Percentiles rank a stretch among this genome's conserved stretches.
Conservation (phyloP, 2,888 invertebrate genomes). For the Phasia obesa region DNA sequence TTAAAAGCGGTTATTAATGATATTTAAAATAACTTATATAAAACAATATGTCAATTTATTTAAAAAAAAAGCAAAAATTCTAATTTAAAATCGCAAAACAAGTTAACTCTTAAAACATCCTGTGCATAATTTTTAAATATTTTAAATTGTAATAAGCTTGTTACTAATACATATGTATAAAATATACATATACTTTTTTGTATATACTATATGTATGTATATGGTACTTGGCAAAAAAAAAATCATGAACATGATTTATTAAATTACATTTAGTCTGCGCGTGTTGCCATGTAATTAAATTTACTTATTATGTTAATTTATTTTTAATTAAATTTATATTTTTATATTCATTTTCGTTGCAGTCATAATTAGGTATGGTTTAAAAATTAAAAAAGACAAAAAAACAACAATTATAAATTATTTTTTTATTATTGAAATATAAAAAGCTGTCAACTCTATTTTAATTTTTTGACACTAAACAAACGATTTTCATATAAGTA, state of each 20-base stretch:
- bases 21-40: too few species aligned
- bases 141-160: too few species aligned
- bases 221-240: not conserved
- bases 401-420: slow-evolving; percentile 1
- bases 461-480: slow-evolving; percentile 44
- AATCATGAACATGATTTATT: slow-evolving; percentile 37
- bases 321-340: slow-evolving; percentile 61
- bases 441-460: slow-evolving; percentile 54
- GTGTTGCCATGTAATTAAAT: slow-evolving; percentile 45
- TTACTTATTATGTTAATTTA: slow-evolving; percentile 54
- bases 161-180: too few species aligned
- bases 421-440: not conserved
- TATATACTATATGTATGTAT: too few species aligned
- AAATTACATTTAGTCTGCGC: slow-evolving; percentile 34
- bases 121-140: too few species aligned
- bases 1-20: too few species aligned
- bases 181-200: too few species aligned
- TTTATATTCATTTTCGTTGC: slow-evolving; percentile 36
- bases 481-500: not conserved
- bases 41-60: too few species aligned
- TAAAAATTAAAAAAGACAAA: slow-evolving; percentile 8
- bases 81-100: too few species aligned
- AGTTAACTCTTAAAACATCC: too few species aligned
- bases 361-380: slow-evolving; percentile 58
- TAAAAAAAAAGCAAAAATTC: too few species aligned